Conservation (phyloP, 2,797 vertebrate species). For the Stomatorhinus walkeri region DNA sequence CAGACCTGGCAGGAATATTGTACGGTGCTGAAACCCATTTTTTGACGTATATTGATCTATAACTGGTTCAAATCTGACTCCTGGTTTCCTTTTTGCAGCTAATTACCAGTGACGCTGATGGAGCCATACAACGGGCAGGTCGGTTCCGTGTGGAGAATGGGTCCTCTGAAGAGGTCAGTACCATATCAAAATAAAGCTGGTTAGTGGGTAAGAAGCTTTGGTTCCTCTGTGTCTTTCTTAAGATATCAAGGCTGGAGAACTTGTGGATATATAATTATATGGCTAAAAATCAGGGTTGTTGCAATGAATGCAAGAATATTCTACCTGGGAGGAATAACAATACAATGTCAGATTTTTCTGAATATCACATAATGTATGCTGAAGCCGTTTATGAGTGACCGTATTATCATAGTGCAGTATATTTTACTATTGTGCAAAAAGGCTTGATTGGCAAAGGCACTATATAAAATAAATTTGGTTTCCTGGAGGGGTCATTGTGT, state of each 20-base stretch:
- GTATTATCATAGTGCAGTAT: neutral
- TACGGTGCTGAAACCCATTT: neutral
- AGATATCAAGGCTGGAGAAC: neutral
- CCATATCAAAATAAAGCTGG: neutral
- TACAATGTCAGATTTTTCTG: neutral
- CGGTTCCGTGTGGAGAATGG: constrained; percentile 97
- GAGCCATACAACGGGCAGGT: constrained; percentile 95
- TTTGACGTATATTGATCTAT: neutral
- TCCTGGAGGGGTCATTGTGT: neutral
- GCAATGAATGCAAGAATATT: neutral
- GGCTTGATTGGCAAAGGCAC: neutral
- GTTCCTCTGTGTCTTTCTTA: neutral
- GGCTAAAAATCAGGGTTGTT: neutral
- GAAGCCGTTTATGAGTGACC: neutral
- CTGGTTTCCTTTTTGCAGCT: constrained; percentile 58
- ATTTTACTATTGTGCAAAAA: neutral
- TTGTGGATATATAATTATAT: neutral
- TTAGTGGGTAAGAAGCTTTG: neutral
- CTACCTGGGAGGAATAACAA: neutral
- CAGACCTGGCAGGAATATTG: neutral
- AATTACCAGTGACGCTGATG: constrained; percentile 96
- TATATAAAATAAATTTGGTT: neutral
- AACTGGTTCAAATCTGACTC: neutral
- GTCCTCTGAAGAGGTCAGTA: constrained; percentile 80
- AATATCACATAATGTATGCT: neutral